These are phyloP conservation scores for Hydractinia symbiolongicarpus DNA, from an alignment of 30 jellyfish, hydroid and myxozoan genomes.

Conservation along the genomic window DNA sequence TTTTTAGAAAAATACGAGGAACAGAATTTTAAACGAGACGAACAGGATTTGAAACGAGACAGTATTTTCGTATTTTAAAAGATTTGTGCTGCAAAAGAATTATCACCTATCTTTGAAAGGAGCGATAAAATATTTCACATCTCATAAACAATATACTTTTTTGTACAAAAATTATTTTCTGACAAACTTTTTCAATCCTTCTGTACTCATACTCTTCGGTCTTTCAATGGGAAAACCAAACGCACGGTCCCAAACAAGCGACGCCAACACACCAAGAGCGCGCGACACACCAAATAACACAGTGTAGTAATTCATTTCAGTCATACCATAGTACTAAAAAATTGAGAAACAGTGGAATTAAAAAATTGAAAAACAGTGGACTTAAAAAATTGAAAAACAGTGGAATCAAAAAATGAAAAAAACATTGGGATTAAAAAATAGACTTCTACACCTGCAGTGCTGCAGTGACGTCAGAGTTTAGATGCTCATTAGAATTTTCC, in stretches of 20 bases:
- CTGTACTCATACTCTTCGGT: slow-evolving; percentile 99
- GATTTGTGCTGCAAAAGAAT: too few species aligned
- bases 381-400: neutral
- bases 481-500: too few species aligned
- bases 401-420: neutral
- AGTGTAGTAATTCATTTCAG: slow-evolving; percentile 96
- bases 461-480: too few species aligned
- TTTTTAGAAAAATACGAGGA: too few species aligned
- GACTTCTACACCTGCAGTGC: too few species aligned
- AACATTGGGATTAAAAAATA: too few species aligned
- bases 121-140: too few species aligned
- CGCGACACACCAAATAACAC: slow-evolving; percentile 99
- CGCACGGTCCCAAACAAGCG: slow-evolving; percentile 98
- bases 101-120: too few species aligned
- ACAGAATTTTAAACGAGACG: too few species aligned
- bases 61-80: too few species aligned
- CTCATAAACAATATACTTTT: too few species aligned
- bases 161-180: neutral
- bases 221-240: slow-evolving; percentile 92
- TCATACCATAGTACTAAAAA: slow-evolving; percentile 83
- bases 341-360: neutral
- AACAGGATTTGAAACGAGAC: too few species aligned
- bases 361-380: neutral
- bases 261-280: slow-evolving; percentile 91
- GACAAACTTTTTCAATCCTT: slow-evolving; percentile 74